Evolutionary conservation across 2,113 vertebrate species (phyloP).

Genomic region (Aspiorhynchus laticeps): DNA sequence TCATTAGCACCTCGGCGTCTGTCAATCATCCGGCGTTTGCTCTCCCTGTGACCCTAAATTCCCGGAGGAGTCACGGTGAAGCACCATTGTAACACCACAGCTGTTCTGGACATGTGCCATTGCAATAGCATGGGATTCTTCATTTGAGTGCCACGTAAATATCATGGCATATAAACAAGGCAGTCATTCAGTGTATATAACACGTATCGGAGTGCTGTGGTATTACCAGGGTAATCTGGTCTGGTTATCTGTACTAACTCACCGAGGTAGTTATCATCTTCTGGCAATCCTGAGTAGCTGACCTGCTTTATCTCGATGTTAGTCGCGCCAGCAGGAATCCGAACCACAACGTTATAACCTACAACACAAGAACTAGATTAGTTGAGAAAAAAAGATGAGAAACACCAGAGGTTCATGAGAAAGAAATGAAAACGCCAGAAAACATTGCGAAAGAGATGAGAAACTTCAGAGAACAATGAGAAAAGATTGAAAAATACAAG

Average conservation of each 20-base stretch:
- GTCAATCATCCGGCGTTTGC: too few species aligned
- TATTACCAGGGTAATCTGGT: background rate
- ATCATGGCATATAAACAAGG: background rate
- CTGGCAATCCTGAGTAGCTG: slow-evolving; percentile 93
- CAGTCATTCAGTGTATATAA: background rate
- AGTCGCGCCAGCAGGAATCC: slow-evolving; percentile 92
- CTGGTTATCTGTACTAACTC: slow-evolving; percentile 59
- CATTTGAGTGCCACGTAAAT: background rate
- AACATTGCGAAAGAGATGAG: too few species aligned
- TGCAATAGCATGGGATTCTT: background rate
- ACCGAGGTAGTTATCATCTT: slow-evolving; percentile 98
- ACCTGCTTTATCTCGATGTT: slow-evolving; percentile 92
- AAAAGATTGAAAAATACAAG: too few species aligned
- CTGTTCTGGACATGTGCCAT: too few species aligned
- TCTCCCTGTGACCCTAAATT: too few species aligned
- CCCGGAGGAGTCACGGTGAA: too few species aligned
- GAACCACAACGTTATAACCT: slow-evolving; percentile 93
- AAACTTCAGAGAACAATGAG: background rate
- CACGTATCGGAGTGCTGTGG: background rate
- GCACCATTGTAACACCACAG: too few species aligned
- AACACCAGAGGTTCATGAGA: too few species aligned
- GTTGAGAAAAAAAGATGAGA: background rate
- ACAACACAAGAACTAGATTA: background rate
- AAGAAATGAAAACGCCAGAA: too few species aligned
- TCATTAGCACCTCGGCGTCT: too few species aligned